These are phyloP conservation scores for Premnoplex brunnescens DNA, from an alignment of 2,797 vertebrate genomes.

Conservation along the genomic window DNA sequence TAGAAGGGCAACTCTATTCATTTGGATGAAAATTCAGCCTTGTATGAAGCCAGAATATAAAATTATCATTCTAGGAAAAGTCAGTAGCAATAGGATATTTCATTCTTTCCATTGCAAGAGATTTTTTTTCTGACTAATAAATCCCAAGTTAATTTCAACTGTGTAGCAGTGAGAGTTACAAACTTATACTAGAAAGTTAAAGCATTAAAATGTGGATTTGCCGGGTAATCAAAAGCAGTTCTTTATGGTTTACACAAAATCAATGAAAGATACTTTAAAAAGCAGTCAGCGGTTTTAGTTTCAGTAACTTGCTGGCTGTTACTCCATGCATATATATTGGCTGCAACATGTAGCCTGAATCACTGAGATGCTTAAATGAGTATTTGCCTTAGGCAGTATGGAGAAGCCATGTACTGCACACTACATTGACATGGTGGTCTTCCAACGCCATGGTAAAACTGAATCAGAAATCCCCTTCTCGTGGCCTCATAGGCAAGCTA, in stretches of 20 bases:
- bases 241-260: constrained; percentile 36
- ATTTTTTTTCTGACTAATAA: constrained; percentile 24
- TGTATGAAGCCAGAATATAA: background rate
- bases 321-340: background rate
- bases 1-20: background rate
- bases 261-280: constrained; percentile 39
- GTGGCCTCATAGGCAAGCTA: background rate
- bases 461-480: background rate
- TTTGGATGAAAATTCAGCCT: background rate
- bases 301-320: background rate
- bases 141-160: constrained; percentile 2
- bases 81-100: background rate
- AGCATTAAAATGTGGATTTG: constrained; percentile 5
- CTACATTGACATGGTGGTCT: background rate
- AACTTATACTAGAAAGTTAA: constrained; percentile 7
- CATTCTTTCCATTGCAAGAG: background rate
- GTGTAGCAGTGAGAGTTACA: background rate
- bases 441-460: background rate
- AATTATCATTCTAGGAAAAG: background rate
- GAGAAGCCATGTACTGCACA: background rate
- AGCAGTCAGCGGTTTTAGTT: constrained; percentile 47
- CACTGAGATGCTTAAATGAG: background rate
- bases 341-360: background rate
- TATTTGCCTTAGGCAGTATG: background rate
- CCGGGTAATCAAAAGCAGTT: constrained; percentile 29